These are phyloP conservation scores for Halcyon chelicuti DNA, from an alignment of 2,797 vertebrate species.

Conservation along the genomic window DNA sequence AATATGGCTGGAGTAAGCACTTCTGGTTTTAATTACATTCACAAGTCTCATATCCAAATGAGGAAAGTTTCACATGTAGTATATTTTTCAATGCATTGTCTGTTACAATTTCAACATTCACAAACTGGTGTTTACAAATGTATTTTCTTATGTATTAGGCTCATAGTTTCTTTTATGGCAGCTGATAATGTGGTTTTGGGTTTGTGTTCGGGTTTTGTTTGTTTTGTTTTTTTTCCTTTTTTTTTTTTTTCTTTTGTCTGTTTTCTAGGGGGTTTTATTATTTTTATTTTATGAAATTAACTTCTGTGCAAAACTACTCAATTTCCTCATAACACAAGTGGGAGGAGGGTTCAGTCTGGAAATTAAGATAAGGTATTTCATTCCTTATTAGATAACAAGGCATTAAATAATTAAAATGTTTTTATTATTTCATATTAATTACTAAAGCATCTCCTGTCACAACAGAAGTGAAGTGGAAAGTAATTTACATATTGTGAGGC, in stretches of 20 bases:
- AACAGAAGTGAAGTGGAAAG: not conserved
- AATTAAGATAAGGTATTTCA: not conserved
- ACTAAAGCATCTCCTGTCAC: not conserved
- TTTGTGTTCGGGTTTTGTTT: no score
- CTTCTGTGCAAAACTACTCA: not conserved
- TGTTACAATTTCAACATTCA: not conserved
- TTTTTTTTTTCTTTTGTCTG: no score
- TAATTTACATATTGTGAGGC: not conserved
- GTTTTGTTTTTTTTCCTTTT: no score
- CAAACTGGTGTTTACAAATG: not conserved
- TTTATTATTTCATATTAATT: not conserved
- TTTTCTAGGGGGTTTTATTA: no score
- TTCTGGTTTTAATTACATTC: not conserved
- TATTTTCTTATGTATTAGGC: not conserved
- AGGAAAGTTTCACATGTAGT: not conserved
- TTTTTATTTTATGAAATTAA: not conserved
- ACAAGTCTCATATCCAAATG: not conserved
- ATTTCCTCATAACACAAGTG: not conserved
- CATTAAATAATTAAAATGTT: not conserved
- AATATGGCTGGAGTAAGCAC: not conserved
- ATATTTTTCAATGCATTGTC: not conserved
- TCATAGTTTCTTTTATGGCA: not conserved
- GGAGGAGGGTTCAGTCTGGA: accelerated
- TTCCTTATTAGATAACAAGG: not conserved
- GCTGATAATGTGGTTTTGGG: not conserved